Percentiles rank a stretch among this genome's conserved stretches.
Conservation (phyloP, 2,888 invertebrate genomes). For the Drosophila sordidapex region DNA sequence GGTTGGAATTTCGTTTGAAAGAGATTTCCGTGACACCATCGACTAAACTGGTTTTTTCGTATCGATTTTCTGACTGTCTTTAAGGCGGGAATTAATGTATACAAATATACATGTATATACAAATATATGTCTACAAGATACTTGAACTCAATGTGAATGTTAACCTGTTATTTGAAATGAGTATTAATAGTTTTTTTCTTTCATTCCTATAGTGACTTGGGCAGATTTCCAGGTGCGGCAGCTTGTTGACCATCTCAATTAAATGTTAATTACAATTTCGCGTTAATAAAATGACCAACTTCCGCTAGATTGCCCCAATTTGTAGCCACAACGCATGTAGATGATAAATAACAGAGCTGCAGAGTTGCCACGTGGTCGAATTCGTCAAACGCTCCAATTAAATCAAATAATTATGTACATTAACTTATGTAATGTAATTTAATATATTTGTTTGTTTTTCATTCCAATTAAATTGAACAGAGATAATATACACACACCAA, state of each 20-base stretch:
- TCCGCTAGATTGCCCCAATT: constrained; percentile 56
- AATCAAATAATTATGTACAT: constrained; percentile 51
- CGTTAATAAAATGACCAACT: constrained; percentile 66
- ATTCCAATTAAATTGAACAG: constrained; percentile 33
- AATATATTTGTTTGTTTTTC: constrained; percentile 9
- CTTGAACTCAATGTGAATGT: constrained; percentile 2
- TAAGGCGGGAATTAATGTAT: constrained; percentile 2
- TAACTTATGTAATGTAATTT: not conserved
- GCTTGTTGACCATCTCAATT: constrained; percentile 7
- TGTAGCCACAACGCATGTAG: constrained; percentile 22
- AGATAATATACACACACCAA: constrained; percentile 19
- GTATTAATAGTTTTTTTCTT: constrained; percentile 1
- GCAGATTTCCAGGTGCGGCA: constrained; percentile 9
- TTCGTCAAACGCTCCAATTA: constrained; percentile 50
- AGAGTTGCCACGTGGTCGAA: constrained; percentile 52
- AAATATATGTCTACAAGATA: not conserved
- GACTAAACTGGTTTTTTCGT: constrained; percentile 14
- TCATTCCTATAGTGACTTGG: not conserved
- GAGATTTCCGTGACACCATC: constrained; percentile 8
- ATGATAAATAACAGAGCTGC: constrained; percentile 13
- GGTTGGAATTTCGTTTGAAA: constrained; percentile 2
- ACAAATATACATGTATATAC: not conserved
- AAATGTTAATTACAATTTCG: constrained; percentile 36
- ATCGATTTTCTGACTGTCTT: constrained; percentile 5
- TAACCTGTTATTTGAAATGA: constrained; percentile 13